Evolutionary conservation across 2,888 invertebrate species (phyloP), one percentile per base, ranked within the genome.

Genomic region (Coecobrya sp.): DNA sequence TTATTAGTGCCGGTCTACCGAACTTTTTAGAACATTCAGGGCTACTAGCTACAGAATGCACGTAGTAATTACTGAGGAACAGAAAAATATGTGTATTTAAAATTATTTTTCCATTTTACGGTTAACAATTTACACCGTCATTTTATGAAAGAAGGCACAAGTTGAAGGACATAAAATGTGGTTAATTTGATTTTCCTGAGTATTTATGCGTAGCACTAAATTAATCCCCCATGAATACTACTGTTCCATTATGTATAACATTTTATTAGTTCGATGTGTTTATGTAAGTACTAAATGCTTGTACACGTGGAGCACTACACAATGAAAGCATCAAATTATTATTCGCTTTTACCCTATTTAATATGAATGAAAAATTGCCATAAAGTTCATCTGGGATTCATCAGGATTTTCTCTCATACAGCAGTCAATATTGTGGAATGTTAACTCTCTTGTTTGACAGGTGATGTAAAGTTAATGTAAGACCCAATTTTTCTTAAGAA

Each of bases 1-100:
- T 55, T 55, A 86, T 86, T 86, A 86, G 86, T 70, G 86, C 30
- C 79, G 81, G 81, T 82, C 59, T 59, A 59, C 25, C 70, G 10
- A 70, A 30, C 70, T 36, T 70, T 70, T 1, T 4, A 70, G 16
- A 70, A 27, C 27, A 11, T 19, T 59, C n/a, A 65, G 13, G 2
- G 59, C n/a, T 7, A 59, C 7, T 59, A 19, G 36, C 36, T 36
- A 36, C 36, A 36, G 7, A 59, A 7, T 10, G 19, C 59, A 59
- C 13, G 13, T 36, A 30, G 68, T 36, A 70, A 25, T 19, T 70
- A 70, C 3, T 70, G 36, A 70, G 11, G 0, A 8, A 2, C 7
- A 59, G 22, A 59, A 59, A 19, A 59, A n/a, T 3, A 59, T 19
- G 59, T 22, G 11, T n/a, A 13, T 59, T 59, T 1, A 59, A 22